Base-by-base conservation (phyloP, 1,140 invertebrate species). In the Gryon sp. region DNA sequence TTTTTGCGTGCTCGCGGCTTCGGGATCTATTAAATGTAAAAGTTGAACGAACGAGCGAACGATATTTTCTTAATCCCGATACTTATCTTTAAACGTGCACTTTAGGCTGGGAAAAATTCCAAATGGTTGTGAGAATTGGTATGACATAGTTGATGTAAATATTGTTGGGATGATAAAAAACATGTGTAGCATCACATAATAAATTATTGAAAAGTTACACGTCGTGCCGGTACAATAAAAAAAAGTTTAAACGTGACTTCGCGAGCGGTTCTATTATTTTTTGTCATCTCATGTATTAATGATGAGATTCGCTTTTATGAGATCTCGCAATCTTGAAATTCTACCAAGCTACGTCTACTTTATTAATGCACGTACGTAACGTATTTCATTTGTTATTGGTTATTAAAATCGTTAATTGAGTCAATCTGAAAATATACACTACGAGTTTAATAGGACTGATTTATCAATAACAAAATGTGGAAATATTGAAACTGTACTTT, bases 41-140 rank as follows among this genome's bases (percentile, higher is more conserved):
- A 76, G 73, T 76, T 76, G 59, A 76, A 69, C 73, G 65, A 45
- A 69, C 73, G 59, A 76, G 65, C 73, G 65, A 45, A 69, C 73
- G 73, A 76, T 76, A 76, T 76, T 76, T 76, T 66, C 65, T 69
- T 76, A 76, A 69, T 69, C 73, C 63, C 11, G 73, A 76, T 76
- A 11, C 57, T 76, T 76, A 76, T 76, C 72, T 53, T 46, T 50
- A 57, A 68, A 52, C 73, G 73, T 76, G 73, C 73, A 76, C 73
- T 69, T 76, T 76, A 69, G 63, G 57, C 57, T 40, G 63, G 59
- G 73, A 69, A 65, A 76, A 76, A 76, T 76, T 76, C 73, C 73
- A 63, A 24, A 11, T 69, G 63, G 9, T 76, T 76, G 73, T 76
- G 73, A 76, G 73, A 76, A 76, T 65, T 50, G 43, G 55, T 69